These are phyloP conservation scores for Ptychobarbus kaznakovi DNA, from an alignment of 2,797 vertebrate species.

Conservation along the genomic window DNA sequence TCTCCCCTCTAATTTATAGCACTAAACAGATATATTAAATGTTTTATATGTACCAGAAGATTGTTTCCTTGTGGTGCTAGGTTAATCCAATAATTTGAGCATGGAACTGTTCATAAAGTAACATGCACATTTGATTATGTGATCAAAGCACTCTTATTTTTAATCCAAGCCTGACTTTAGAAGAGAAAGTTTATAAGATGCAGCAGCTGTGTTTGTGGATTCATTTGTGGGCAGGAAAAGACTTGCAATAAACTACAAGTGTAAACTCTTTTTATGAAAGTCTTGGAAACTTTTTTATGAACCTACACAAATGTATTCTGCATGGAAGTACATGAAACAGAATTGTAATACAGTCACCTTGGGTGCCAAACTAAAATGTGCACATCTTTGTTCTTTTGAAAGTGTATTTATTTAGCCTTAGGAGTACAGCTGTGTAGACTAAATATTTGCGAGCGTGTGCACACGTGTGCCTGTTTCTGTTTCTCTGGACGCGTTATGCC, in stretches of 20 bases:
- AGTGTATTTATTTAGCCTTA: conserved; percentile 69
- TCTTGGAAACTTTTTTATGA: conserved; percentile 47
- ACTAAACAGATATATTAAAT: background rate
- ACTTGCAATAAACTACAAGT: conserved; percentile 43
- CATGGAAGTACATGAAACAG: conserved; percentile 41
- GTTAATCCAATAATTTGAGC: conserved; percentile 31
- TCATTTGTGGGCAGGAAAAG: conserved; percentile 38
- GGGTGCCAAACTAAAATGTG: conserved; percentile 4
- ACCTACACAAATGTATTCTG: conserved; percentile 62
- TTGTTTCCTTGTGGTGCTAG: conserved; percentile 23
- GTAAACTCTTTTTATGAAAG: conserved; percentile 33
- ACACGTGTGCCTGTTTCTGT: conserved; percentile 52
- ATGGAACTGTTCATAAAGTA: conserved; percentile 28
- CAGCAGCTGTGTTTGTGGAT: conserved; percentile 43
- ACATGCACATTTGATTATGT: conserved; percentile 41
- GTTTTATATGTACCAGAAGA: conserved; percentile 36
- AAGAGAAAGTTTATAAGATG: conserved; percentile 48
- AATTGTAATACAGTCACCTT: conserved; percentile 38
- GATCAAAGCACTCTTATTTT: conserved; percentile 51
- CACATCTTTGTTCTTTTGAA: conserved; percentile 47
- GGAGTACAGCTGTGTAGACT: conserved; percentile 76
- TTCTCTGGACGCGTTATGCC: conserved; percentile 46
- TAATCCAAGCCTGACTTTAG: conserved; percentile 24
- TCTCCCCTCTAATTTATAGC: background rate
- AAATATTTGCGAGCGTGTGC: conserved; percentile 67